Conservation (phyloP, 2,113 vertebrate species). For the Epinephelus moara region DNA sequence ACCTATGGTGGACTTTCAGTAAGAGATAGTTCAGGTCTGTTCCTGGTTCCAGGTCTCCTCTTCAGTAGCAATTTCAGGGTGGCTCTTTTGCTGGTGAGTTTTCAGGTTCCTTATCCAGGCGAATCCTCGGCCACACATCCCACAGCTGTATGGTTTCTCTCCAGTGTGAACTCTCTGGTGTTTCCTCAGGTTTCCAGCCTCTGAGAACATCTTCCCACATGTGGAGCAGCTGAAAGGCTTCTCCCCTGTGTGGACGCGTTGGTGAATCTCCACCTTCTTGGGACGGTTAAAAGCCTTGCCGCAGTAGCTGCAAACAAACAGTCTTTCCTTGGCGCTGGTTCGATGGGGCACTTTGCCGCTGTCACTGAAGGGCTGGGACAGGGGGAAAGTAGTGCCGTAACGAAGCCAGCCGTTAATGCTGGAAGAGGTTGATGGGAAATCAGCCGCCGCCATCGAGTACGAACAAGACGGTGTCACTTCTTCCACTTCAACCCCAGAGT, state of each 20-base stretch:
- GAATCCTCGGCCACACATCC: conserved; percentile 76
- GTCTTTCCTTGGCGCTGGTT: conserved; percentile 71
- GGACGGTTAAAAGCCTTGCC: conserved; percentile 84
- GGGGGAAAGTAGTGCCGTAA: background rate
- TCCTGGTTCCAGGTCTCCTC: conserved; percentile 2
- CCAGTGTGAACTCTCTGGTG: conserved; percentile 84
- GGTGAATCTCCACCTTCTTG: conserved; percentile 85
- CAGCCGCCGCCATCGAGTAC: conserved; percentile 32
- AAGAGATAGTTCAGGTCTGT: background rate
- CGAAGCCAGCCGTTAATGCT: conserved; percentile 46
- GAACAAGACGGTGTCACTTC: conserved; percentile 47
- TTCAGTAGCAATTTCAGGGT: conserved; percentile 62
- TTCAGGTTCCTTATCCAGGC: conserved; percentile 84
- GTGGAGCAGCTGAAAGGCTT: conserved; percentile 82
- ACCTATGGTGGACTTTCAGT: background rate
- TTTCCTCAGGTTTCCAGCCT: conserved; percentile 83
- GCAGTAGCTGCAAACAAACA: conserved; percentile 81
- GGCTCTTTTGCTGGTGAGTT: conserved; percentile 80
- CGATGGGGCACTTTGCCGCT: conserved; percentile 19
- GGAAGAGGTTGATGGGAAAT: conserved; percentile 63
- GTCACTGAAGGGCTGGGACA: conserved; percentile 13
- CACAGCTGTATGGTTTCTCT: conserved; percentile 81
- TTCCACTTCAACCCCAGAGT: conserved; percentile 24
- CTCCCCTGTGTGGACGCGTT: conserved; percentile 83
- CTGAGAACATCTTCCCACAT: conserved; percentile 82